Percentiles rank a stretch among this genome's conserved stretches.
These are phyloP conservation scores for Chironomus striatipennis DNA, from an alignment of 1,140 invertebrate genomes.

Conservation along the genomic window DNA sequence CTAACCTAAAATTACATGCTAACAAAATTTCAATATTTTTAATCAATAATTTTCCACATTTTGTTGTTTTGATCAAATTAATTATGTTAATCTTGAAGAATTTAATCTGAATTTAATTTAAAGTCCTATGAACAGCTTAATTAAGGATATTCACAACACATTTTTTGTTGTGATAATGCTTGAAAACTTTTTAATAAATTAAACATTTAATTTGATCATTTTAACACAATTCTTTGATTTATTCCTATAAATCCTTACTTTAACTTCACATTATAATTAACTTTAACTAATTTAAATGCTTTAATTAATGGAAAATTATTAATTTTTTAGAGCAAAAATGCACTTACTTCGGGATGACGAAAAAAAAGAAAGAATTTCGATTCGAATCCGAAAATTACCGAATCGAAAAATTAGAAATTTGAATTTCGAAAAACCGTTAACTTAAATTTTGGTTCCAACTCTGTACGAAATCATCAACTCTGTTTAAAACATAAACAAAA, in stretches of 20 bases:
- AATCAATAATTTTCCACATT: neutral
- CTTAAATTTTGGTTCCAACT: neutral
- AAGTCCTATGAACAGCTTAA: neutral
- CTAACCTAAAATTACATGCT: neutral
- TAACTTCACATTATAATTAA: neutral
- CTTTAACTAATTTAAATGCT: neutral
- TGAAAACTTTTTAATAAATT: neutral
- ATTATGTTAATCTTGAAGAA: neutral
- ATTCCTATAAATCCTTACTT: neutral
- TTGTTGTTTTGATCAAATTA: neutral
- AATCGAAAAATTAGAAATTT: neutral
- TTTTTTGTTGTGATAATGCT: neutral
- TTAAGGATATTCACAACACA: neutral
- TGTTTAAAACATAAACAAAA: too few relatives aligned
- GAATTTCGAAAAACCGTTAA: neutral
- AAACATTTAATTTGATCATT: neutral
- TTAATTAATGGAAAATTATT: neutral
- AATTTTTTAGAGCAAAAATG: neutral
- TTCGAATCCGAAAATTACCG: neutral
- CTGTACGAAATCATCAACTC: too few relatives aligned
- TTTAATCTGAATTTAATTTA: too few relatives aligned
- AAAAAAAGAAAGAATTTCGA: neutral
- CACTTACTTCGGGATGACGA: constrained; percentile 4
- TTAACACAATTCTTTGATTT: neutral
- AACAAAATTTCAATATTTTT: neutral